Conservation (phyloP, 2,888 invertebrate species). For the Aphodius sticticus region DNA sequence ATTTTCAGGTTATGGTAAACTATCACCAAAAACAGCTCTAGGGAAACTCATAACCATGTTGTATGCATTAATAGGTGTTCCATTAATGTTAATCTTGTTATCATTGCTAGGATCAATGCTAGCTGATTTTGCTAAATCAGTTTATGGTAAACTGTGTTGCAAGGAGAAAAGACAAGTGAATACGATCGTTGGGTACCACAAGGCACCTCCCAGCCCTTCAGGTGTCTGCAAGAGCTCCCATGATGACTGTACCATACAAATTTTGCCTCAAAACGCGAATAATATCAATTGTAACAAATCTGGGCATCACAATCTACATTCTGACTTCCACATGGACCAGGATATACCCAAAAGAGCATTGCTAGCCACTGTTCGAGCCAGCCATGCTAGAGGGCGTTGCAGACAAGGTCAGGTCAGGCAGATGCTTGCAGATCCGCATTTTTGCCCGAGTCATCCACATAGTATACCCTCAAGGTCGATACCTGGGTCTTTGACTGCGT, state of each 20-base stretch:
- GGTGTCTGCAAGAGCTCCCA: slow-evolving; percentile 57
- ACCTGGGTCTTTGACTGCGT: slow-evolving; percentile 51
- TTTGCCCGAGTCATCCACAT: slow-evolving; percentile 55
- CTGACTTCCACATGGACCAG: slow-evolving; percentile 40
- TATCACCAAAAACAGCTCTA: slow-evolving; percentile 82
- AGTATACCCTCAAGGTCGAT: slow-evolving; percentile 52
- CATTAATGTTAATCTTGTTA: slow-evolving; percentile 84
- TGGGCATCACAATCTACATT: slow-evolving; percentile 40
- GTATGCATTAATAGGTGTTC: slow-evolving; percentile 88
- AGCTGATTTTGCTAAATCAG: slow-evolving; percentile 77
- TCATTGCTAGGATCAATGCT: slow-evolving; percentile 84
- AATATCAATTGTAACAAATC: slow-evolving; percentile 46
- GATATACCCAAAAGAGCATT: slow-evolving; percentile 56
- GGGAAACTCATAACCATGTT: slow-evolving; percentile 87
- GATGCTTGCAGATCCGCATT: slow-evolving; percentile 62
- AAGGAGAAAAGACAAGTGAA: slow-evolving; percentile 45
- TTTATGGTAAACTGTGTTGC: slow-evolving; percentile 65
- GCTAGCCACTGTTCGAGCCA: slow-evolving; percentile 57
- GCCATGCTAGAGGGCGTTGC: slow-evolving; percentile 55
- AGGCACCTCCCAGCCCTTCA: slow-evolving; percentile 64
- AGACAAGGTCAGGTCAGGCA: slow-evolving; percentile 54
- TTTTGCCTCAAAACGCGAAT: slow-evolving; percentile 51
- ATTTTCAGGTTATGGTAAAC: slow-evolving; percentile 81
- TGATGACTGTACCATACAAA: slow-evolving; percentile 44
- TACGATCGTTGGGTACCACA: slow-evolving; percentile 61